phyloP scores from a whole-genome alignment of 2,797 vertebrate species.

The Chelon auratus region DNA sequence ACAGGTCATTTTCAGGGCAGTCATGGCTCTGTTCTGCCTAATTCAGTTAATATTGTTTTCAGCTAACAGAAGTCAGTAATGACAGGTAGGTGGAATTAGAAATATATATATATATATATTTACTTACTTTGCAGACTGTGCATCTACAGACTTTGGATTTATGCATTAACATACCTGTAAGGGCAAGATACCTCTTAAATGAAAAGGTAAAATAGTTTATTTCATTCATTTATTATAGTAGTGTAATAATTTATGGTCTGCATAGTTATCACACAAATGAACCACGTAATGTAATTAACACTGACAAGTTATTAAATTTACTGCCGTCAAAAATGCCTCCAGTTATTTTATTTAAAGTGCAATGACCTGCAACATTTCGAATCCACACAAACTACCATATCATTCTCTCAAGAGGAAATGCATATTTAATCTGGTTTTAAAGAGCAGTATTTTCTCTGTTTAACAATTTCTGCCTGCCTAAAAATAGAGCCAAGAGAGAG shows the following conservation, averaged over 20 bases:
- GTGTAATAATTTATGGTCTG: not conserved
- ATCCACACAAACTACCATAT: not conserved
- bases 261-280: not conserved
- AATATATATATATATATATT: not conserved
- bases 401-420: not conserved
- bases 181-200: not conserved
- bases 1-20: constrained; percentile 5
- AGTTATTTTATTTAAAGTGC: not conserved
- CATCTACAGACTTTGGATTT: not conserved
- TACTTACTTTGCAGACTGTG: not conserved
- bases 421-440: constrained; percentile 8
- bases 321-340: too few relatives aligned
- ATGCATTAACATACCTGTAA: not conserved
- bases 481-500: constrained; percentile 51
- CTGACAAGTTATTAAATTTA: too few relatives aligned
- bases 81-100: not conserved
- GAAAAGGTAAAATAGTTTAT: not conserved
- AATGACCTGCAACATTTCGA: not conserved
- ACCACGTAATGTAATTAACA: too few relatives aligned
- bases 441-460: not conserved
- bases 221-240: not conserved
- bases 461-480: constrained; percentile 11
- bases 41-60: constrained; percentile 7
- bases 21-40: not conserved
- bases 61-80: not conserved